phyloP scores from a whole-genome alignment of 2,888 invertebrate genomes.

The Stenodera caucasica region DNA sequence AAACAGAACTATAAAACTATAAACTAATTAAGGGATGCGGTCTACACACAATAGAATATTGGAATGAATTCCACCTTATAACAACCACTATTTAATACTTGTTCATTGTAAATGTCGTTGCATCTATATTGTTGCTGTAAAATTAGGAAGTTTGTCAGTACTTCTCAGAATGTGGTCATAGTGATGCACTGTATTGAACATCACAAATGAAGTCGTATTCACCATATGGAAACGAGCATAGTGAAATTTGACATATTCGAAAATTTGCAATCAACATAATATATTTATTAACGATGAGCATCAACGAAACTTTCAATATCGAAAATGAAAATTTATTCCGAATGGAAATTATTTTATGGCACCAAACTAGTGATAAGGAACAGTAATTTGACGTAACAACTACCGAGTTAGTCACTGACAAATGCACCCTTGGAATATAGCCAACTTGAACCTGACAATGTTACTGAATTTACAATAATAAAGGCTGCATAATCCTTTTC shows the following conservation, averaged over 20 bases:
- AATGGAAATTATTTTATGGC: neutral
- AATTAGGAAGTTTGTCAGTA: constrained; percentile 14
- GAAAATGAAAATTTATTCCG: no score
- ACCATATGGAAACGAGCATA: no score
- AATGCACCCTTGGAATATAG: constrained; percentile 4
- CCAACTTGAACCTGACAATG: constrained; percentile 9
- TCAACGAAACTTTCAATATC: no score
- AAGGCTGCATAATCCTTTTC: neutral
- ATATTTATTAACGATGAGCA: no score
- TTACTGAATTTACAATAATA: constrained; percentile 12
- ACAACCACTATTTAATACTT: constrained; percentile 17
- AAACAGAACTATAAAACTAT: constrained; percentile 41
- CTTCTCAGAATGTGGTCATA: no score
- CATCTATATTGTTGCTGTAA: constrained; percentile 19
- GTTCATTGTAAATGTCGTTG: constrained; percentile 14
- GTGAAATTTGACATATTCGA: no score
- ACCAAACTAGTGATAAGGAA: neutral
- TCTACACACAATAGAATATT: constrained; percentile 35
- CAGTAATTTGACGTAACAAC: neutral
- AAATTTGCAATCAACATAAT: no score
- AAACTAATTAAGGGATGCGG: constrained; percentile 41
- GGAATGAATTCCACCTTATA: constrained; percentile 25
- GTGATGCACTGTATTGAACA: no score
- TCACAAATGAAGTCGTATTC: no score
- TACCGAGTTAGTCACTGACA: neutral